Evolutionary conservation across 2,888 invertebrate species (phyloP), one percentile per base, ranked within the genome.

Genomic region (Oxystoma pomonae): DNA sequence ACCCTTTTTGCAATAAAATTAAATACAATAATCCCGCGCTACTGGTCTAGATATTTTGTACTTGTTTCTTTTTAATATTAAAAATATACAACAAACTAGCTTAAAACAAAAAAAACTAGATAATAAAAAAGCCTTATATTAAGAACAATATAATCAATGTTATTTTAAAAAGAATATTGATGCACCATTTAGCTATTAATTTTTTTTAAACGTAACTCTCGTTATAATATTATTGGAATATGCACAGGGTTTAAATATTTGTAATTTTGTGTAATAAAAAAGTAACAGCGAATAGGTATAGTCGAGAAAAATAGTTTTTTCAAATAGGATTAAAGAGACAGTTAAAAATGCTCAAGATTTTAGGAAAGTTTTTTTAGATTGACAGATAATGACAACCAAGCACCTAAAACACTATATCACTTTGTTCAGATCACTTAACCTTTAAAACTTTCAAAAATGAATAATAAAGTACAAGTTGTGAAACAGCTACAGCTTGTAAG

Each of bases 131-230:
- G 67, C 67, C 67, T 67, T 67, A 67, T 53, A 67, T 55, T 65
- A 65, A 65, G 67, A 67, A 65, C 65, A 67, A 67, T 67, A 67
- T 66, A 56, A 17, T 59, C 65, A 67, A 62, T 62, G 67, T 60
- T 62, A n/a, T 57, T 57, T 63, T 60, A 60, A 3, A 53, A 53
- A 19, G 53, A 17, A 19, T 53, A 16, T 19, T 16, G n/a, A 53
- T 53, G 53, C 53, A 53, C 53, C 53, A 16, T 16, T 53, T 53
- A 53, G 53, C 19, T 9, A 17, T 53, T 17, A 53, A 53, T 53
- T 3, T 53, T 53, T 53, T 53, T 53, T 19, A 53, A 57, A 57
- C 57, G n/a, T 17, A 12, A n/a, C 57, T 57, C 21, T n/a, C 57
- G 57, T 57, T 20, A 17, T 22, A 16, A 53, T 18, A 53, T 16